Base-by-base conservation (phyloP, 2,888 invertebrate species). In the Cheilosia urbana region DNA sequence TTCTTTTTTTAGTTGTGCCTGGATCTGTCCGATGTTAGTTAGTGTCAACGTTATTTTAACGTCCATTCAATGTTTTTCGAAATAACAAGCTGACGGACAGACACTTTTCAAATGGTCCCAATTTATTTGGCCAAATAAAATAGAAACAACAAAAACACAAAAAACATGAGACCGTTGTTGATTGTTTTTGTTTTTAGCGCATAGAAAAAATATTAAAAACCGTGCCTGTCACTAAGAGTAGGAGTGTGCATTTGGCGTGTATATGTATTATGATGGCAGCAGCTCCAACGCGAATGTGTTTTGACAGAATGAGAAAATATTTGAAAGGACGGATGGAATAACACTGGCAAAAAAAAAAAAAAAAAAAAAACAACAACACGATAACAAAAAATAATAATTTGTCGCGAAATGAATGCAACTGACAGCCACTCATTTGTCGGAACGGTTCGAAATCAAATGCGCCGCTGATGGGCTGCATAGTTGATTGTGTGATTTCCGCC, bases 101-200 rank as follows among this genome's bases (percentile, higher is more conserved):
- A 85, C 81, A 85, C 85, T 85, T 85, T 85, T 85, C 85, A 85
- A 85, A 85, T 77, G 85, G 71, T 81, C 34, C 79, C 79, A 79
- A 79, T 85, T 80, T 85, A 80, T 81, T 81, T 76, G 62, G 57
- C 76, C 27, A 85, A 81, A 85, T 76, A 71, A 71, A 85, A 76
- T 34, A 40, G 6, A 27, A 27, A 30, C 30, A 30, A 13, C 37
- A 58, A 47, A 63, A 27, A 60, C 42, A 42, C n/a, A 13, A 2
- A 21, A 6, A 47, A 27, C n/a, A 19, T 34, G n/a, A 68, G 27
- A 58, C 24, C n/a, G 65, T 58, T 57, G 81, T 58, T 76, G 65
- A 73, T 79, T 83, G 73, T 73, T 71, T 65, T 57, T 75, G 34
- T 72, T 69, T 71, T 76, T 69, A 72, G 76, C 58, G 85, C 65